Evolutionary conservation across 1,140 invertebrate genomes (phyloP).

Genomic region (Bombus terrestris): DNA sequence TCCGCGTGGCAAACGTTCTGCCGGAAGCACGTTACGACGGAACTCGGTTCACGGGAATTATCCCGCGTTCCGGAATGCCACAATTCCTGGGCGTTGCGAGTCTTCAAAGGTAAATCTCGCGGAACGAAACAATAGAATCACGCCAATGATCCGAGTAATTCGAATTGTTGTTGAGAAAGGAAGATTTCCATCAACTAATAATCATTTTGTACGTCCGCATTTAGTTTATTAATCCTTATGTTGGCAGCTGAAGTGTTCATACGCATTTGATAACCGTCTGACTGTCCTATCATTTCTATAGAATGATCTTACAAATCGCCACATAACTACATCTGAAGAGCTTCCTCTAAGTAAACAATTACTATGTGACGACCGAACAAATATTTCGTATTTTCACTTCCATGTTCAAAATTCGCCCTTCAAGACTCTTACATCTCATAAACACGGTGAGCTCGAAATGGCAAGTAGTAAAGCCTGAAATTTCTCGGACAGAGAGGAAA

Average conservation of each 20-base stretch:
- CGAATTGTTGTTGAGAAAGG: neutral
- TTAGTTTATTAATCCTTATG: neutral
- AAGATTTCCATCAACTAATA: neutral
- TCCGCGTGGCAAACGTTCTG: neutral
- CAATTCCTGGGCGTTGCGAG: neutral
- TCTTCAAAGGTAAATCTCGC: constrained; percentile 26
- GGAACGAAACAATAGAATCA: neutral
- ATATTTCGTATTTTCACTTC: no score
- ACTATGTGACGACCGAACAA: no score
- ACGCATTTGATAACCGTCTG: neutral
- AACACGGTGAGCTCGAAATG: neutral
- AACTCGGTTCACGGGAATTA: constrained; percentile 1
- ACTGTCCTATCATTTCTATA: neutral
- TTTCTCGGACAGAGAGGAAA: neutral
- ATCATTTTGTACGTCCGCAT: neutral
- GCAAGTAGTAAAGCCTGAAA: neutral
- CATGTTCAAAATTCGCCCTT: neutral
- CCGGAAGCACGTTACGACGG: neutral
- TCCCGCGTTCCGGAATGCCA: neutral
- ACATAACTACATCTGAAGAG: no score
- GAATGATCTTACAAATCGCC: no score
- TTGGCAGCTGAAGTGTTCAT: neutral
- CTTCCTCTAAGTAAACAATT: no score
- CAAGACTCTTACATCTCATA: neutral
- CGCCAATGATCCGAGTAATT: constrained; percentile 1